phyloP scores from a whole-genome alignment of 92 coral and sea anemone genomes.

The Palythoa grandis region DNA sequence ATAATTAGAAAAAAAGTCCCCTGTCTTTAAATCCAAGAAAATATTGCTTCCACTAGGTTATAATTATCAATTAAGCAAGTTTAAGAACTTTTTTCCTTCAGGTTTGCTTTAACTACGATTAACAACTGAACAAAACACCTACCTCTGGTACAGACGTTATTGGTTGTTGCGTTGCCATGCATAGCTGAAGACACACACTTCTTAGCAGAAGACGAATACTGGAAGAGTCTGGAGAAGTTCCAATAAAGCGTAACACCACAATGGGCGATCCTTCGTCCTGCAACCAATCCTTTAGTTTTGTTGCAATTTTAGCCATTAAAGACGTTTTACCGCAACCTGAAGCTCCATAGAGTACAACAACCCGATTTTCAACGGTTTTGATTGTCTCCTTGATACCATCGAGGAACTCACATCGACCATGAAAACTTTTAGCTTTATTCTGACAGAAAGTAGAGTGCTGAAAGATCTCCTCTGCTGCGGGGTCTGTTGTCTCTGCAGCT shows the following conservation, averaged over 20 bases:
- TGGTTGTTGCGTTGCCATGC: constrained; percentile 81
- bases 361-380: constrained; percentile 60
- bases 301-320: constrained; percentile 88
- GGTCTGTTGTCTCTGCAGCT: constrained; percentile 68
- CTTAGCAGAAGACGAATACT: constrained; percentile 79
- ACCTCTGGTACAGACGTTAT: constrained; percentile 89
- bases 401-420: constrained; percentile 79
- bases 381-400: constrained; percentile 58
- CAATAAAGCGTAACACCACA: constrained; percentile 85
- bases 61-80: too few species aligned
- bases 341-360: constrained; percentile 82
- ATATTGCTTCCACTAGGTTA: too few species aligned
- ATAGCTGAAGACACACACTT: constrained; percentile 85
- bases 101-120: background rate
- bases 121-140: background rate
- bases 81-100: background rate
- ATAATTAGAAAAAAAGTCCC: too few species aligned
- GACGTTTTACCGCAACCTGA: constrained; percentile 99
- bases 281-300: constrained; percentile 72
- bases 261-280: constrained; percentile 68
- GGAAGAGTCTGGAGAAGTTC: constrained; percentile 93
- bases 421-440: constrained; percentile 82
- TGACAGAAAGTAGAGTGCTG: constrained; percentile 93
- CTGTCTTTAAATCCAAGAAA: too few species aligned
- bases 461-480: constrained; percentile 84